Evolutionary conservation across 1,140 invertebrate genomes (phyloP), one percentile per base, ranked within the genome.

Genomic region (Brachionus rotundiformis): DNA sequence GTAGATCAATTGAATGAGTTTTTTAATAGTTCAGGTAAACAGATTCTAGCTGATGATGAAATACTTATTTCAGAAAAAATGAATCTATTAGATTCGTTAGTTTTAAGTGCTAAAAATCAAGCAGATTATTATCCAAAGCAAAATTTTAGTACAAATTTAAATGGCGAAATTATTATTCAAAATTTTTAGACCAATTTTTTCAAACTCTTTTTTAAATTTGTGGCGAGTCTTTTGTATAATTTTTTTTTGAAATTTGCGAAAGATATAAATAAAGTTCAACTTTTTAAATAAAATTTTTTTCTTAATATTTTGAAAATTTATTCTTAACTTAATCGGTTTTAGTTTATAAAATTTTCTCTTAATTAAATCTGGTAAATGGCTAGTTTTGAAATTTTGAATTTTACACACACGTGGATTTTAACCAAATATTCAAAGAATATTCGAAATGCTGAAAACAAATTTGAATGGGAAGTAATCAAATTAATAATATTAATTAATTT

Each of bases 301-400:
- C 3, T 8, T 8, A 3, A 31, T 29, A 63, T 63, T 29, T 31
- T 29, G 19, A 11, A 39, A 1, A 54, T 8, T 54, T 19, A 8
- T 41, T 13, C 39, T 59, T n/a, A n/a, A n/a, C n/a, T n/a, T n/a
- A n/a, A n/a, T n/a, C n/a, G n/a, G n/a, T n/a, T n/a, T n/a, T n/a
- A n/a, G n/a, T n/a, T n/a, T n/a, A n/a, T n/a, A n/a, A n/a, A n/a
- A n/a, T n/a, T n/a, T 8, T 27, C 29, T 63, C 27, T 23, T 27
- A 27, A 36, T 44, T 25, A 25, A 23, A 73, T 25, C 23, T 25
- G 25, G 10, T 44, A 73, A 41, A 73, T 73, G 68, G 68, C 36
- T 25, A 73, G 44, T 73, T 73, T 73, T 73, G 68, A 73, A 73
- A 44, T 73, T 73, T 25, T 73, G 3, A 73, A 73, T 73, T 73